A percentile compares a stretch with the other conserved stretches of the same genome.
Conservation (phyloP, 2,113 vertebrate genomes). For the Pluvianellus socialis region DNA sequence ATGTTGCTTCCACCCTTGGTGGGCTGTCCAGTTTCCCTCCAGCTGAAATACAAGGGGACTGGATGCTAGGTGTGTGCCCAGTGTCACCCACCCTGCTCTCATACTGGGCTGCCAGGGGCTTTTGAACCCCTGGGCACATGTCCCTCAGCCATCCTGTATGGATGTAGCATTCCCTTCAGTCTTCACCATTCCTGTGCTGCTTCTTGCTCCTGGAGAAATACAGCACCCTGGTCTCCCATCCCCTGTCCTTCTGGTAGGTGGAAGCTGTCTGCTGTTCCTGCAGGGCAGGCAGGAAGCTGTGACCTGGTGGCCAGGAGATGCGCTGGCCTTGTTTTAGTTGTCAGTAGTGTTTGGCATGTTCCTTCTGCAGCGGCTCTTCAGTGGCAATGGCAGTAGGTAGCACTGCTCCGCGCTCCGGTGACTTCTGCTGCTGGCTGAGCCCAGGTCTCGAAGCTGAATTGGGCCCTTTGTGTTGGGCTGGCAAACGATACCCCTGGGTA, state of each 20-base stretch:
- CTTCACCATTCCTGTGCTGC: background rate
- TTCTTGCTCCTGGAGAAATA: background rate
- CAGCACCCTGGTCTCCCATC: background rate
- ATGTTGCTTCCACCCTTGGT: background rate
- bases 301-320: background rate
- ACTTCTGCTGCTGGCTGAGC: conserved; percentile 2
- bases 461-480: conserved; percentile 20
- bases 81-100: background rate
- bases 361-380: background rate
- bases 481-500: conserved; percentile 45
- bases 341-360: background rate
- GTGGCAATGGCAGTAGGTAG: background rate
- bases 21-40: background rate
- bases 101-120: background rate
- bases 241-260: background rate
- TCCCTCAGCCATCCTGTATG: fast-evolving
- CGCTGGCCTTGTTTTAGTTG: background rate
- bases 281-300: background rate
- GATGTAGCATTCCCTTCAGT: background rate
- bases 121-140: background rate
- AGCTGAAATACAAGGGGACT: background rate
- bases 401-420: background rate
- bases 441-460: background rate
- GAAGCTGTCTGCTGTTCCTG: background rate
- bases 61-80: background rate